Percentiles rank a stretch among this genome's conserved stretches.
Evolutionary conservation across 2,113 vertebrate species (phyloP).

Genomic region (Myocastor coypus): DNA sequence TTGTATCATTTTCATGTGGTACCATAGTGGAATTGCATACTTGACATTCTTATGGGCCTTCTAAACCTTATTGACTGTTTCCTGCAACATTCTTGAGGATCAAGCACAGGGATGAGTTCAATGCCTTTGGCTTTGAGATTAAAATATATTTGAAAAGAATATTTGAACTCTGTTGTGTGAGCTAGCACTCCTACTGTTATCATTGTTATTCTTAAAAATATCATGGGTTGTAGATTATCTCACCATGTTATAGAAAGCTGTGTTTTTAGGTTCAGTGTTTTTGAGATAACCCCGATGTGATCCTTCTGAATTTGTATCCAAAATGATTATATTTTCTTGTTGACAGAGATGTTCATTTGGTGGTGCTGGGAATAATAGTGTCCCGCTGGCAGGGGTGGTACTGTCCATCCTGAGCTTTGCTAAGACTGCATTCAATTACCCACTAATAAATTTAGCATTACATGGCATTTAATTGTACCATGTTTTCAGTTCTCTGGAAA

Average conservation of each 20-base stretch:
- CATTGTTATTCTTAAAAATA: conserved; percentile 46
- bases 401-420: conserved; percentile 28
- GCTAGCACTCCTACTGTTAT: background rate
- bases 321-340: conserved; percentile 44
- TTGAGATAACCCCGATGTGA: conserved; percentile 10
- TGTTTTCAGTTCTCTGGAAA: conserved; percentile 74
- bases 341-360: conserved; percentile 49
- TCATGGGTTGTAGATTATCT: background rate
- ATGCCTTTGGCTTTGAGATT: conserved; percentile 48
- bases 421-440: conserved; percentile 69
- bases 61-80: conserved; percentile 50
- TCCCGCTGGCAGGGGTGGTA: background rate
- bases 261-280: conserved; percentile 46
- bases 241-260: conserved; percentile 44
- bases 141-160: conserved; percentile 37
- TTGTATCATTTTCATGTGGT: background rate
- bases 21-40: conserved; percentile 2
- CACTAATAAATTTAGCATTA: conserved; percentile 70
- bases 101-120: conserved; percentile 48
- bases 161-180: conserved; percentile 8
- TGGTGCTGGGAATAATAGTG: conserved; percentile 22
- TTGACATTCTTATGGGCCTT: conserved; percentile 61
- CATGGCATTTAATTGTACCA: conserved; percentile 66
- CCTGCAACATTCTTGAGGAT: conserved; percentile 35
- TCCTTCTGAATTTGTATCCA: background rate